Percentiles rank a stretch among this genome's conserved stretches.
Conservation (phyloP, 2,888 invertebrate species). For the Odontomyia ornata region DNA sequence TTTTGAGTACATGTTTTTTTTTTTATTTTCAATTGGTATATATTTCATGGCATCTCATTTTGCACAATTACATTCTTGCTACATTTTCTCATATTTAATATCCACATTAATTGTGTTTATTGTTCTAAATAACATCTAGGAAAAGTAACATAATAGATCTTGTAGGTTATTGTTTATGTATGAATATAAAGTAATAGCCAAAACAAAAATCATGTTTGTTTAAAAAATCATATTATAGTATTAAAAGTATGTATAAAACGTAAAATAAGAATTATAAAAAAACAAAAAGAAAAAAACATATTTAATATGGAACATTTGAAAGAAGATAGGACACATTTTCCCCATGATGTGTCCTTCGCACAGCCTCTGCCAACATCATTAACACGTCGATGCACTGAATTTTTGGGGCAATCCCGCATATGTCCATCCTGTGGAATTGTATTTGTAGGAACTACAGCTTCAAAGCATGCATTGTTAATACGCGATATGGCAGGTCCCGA, state of each 20-base stretch:
- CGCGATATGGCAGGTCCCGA: constrained; percentile 88
- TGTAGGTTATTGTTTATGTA: constrained; percentile 14
- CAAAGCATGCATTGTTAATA: constrained; percentile 85
- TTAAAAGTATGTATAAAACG: constrained; percentile 46
- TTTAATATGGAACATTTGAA: constrained; percentile 94
- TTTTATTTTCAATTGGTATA: too few relatives aligned
- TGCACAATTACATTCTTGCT: too few relatives aligned
- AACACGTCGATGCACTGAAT: constrained; percentile 97
- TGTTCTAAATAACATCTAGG: constrained; percentile 9
- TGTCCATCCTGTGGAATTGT: constrained; percentile 90
- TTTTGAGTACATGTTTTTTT: too few relatives aligned
- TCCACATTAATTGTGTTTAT: too few relatives aligned
- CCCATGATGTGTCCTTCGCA: constrained; percentile 97
- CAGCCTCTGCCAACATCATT: constrained; percentile 99
- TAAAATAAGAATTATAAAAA: constrained; percentile 29
- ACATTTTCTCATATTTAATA: background rate
- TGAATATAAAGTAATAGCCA: constrained; percentile 37
- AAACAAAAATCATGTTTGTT: constrained; percentile 48
- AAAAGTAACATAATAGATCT: background rate
- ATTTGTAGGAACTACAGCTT: constrained; percentile 91
- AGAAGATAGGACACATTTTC: constrained; percentile 98
- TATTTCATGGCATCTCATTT: background rate
- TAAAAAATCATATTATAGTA: constrained; percentile 6
- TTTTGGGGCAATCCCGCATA: constrained; percentile 82
- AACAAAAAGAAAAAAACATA: constrained; percentile 39